Conservation (phyloP, 2,113 vertebrate genomes). For the Trogon surrucura region DNA sequence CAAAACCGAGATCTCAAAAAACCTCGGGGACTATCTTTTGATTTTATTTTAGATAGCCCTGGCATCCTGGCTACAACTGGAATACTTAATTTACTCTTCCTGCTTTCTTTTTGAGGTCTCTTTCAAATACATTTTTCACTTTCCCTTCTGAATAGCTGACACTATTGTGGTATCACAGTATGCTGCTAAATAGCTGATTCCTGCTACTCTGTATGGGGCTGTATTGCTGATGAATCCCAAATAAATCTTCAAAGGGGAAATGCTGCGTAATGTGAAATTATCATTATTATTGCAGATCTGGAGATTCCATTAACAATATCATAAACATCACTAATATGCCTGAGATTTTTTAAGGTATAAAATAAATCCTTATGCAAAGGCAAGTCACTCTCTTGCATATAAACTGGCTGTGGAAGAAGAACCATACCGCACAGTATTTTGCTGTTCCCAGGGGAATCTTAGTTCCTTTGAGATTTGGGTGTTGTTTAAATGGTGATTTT, state of each 20-base stretch:
- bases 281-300: background rate
- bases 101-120: background rate
- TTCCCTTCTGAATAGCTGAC: background rate
- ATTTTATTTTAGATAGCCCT: background rate
- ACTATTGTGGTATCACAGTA: constrained; percentile 23
- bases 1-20: background rate
- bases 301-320: background rate
- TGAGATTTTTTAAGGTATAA: background rate
- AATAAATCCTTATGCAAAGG: background rate
- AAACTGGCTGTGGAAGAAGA: background rate
- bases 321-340: background rate
- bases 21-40: background rate
- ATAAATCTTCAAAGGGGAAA: background rate
- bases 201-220: background rate
- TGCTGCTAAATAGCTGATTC: constrained; percentile 27
- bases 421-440: background rate
- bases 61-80: background rate
- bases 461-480: constrained; percentile 35
- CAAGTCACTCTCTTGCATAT: background rate
- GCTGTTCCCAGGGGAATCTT: background rate
- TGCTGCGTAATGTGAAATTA: background rate
- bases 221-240: background rate
- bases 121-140: constrained; percentile 31
- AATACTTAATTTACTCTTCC: background rate
- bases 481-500: constrained; percentile 8